phyloP scores from a whole-genome alignment of 2,797 vertebrate species.

The Xerus rutilus region DNA sequence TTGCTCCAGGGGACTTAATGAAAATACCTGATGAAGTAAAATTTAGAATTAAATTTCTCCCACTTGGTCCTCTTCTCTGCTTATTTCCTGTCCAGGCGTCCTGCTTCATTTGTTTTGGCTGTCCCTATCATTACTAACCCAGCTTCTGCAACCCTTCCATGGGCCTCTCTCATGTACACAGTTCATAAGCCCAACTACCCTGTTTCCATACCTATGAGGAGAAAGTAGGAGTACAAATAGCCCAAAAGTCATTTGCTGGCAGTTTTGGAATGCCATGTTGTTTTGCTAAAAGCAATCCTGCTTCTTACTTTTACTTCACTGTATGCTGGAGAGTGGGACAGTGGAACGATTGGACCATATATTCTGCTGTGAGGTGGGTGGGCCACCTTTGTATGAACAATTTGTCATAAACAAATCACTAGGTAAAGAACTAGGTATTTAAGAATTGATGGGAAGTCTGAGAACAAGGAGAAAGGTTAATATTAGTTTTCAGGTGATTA shows the following conservation, averaged over 20 bases:
- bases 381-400: background rate
- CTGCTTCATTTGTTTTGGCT: background rate
- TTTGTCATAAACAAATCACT: background rate
- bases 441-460: background rate
- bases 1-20: background rate
- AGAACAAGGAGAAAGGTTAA: background rate
- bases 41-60: conserved; percentile 8
- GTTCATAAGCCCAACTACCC: background rate
- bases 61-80: background rate
- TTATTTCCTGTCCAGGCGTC: background rate
- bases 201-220: background rate
- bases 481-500: background rate
- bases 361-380: background rate
- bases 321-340: background rate
- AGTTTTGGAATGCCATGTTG: background rate
- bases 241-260: conserved; percentile 30
- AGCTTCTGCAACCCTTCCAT: background rate
- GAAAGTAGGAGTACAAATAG: background rate
- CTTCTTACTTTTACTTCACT: background rate
- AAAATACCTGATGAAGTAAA: background rate
- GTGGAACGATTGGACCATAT: background rate
- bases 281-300: conserved; percentile 25
- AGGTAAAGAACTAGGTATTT: background rate
- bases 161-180: background rate
- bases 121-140: background rate